These are phyloP conservation scores for Mystacornis crossleyi DNA, from an alignment of 2,113 vertebrate genomes.

Conservation along the genomic window DNA sequence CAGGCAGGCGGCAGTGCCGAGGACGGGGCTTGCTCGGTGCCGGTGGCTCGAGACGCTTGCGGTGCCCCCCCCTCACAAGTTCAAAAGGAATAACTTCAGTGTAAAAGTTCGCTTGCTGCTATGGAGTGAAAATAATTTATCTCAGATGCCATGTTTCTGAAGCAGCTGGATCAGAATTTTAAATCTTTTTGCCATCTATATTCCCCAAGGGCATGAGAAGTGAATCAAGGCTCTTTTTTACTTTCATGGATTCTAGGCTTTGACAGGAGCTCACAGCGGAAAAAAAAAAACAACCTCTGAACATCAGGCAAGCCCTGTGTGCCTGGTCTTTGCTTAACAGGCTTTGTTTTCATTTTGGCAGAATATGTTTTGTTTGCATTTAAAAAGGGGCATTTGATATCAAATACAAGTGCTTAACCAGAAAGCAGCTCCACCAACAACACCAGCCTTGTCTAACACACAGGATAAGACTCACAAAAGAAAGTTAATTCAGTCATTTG, in stretches of 20 bases:
- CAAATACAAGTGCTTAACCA: slow-evolving; percentile 16
- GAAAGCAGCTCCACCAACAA: neutral
- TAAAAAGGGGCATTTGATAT: slow-evolving; percentile 38
- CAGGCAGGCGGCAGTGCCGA: neutral
- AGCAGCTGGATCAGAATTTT: slow-evolving; percentile 74
- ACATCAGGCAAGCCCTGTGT: slow-evolving; percentile 52
- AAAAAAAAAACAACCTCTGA: slow-evolving; percentile 48
- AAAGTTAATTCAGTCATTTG: slow-evolving; percentile 36
- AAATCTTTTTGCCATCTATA: slow-evolving; percentile 65
- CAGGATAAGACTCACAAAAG: neutral
- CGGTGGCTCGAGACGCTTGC: neutral
- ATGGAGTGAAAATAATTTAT: slow-evolving; percentile 66
- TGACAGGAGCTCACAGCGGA: slow-evolving; percentile 57
- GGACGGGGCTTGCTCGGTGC: neutral
- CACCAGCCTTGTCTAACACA: neutral
- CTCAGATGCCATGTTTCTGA: slow-evolving; percentile 55
- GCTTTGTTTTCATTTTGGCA: slow-evolving; percentile 57
- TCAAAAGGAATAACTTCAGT: slow-evolving; percentile 62
- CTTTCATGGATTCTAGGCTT: slow-evolving; percentile 70
- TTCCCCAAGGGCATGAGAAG: slow-evolving; percentile 43
- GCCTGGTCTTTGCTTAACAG: slow-evolving; percentile 50
- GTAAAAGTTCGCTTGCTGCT: slow-evolving; percentile 53
- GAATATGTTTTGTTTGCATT: slow-evolving; percentile 57
- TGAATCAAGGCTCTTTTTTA: slow-evolving; percentile 66
- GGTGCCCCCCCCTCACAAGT: neutral